These are phyloP conservation scores for Parnassius orleans DNA, from an alignment of 2,888 invertebrate genomes.

Conservation along the genomic window DNA sequence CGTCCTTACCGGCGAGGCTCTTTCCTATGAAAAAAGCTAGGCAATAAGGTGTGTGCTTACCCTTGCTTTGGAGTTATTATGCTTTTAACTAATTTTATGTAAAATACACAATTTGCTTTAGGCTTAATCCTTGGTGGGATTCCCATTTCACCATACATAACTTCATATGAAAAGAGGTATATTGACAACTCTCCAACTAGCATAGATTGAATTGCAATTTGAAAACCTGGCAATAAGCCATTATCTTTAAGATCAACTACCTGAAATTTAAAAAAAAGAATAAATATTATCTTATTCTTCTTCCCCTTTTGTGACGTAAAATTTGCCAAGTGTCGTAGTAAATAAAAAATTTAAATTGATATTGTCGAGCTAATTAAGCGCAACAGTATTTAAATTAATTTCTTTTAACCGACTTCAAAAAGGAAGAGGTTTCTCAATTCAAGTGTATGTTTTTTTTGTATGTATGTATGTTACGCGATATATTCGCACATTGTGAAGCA, in stretches of 20 bases:
- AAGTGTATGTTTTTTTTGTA: too few relatives aligned
- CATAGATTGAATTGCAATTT: slow-evolving; percentile 88
- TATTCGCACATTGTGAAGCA: too few relatives aligned
- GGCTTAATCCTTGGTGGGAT: slow-evolving; percentile 89
- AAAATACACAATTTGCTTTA: slow-evolving; percentile 86
- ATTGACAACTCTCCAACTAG: slow-evolving; percentile 87
- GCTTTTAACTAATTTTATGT: slow-evolving; percentile 83
- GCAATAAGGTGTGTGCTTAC: slow-evolving; percentile 38
- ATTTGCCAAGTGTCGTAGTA: too few relatives aligned
- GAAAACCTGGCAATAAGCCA: slow-evolving; percentile 83
- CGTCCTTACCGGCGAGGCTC: too few relatives aligned
- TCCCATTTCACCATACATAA: slow-evolving; percentile 88
- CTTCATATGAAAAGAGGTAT: slow-evolving; percentile 87
- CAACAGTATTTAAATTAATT: too few relatives aligned
- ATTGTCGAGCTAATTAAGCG: too few relatives aligned
- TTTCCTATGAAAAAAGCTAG: too few relatives aligned
- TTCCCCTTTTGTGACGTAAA: too few relatives aligned
- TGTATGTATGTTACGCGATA: too few relatives aligned
- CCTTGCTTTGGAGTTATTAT: slow-evolving; percentile 70
- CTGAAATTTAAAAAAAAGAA: slow-evolving; percentile 44
- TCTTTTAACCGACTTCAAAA: too few relatives aligned
- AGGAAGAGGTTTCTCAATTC: too few relatives aligned
- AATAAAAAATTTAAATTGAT: too few relatives aligned
- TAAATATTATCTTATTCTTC: background rate
- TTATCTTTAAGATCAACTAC: slow-evolving; percentile 62